Evolutionary conservation across 2,113 vertebrate genomes (phyloP), one percentile per base, ranked within the genome.

Genomic region (Rallus limicola): DNA sequence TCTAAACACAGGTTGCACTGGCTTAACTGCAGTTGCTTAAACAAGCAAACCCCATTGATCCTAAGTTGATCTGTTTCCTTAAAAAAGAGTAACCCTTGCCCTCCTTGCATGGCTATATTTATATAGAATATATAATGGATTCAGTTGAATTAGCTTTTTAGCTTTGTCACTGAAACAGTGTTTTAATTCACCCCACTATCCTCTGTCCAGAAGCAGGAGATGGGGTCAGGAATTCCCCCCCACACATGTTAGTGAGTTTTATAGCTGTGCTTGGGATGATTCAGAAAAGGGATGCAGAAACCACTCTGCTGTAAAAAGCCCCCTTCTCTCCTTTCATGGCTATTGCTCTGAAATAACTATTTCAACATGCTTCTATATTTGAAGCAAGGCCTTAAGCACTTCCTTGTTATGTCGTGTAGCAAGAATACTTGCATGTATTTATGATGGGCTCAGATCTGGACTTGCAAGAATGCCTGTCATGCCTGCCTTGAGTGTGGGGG

Each of bases 11-110:
- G 26, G 55, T 77, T 94, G 71, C 36, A 36, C 63, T 74, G 87
- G n/a, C 85, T 90, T 91, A 95, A 80, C 63, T 91, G 89, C 53
- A 74, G 25, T 76, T 90, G 31, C 78, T 82, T 90, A 87, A 93
- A 79, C 62, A 87, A 92, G 76, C 40, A 86, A 94, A 70, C 29
- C 12, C 16, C 84, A 72, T 89, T 89, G 87, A 93, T 88, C 42
- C 50, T 77, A 52, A 82, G 90, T 94, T 77, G 90, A 87, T 96
- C 64, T 56, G 23, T 63, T 81, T 26, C 44, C 55, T 71, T 90
- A 62, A 95, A 97, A 94, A 40, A 79, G 38, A 58, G 19, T 74
- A 72, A 65, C 28, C 44, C 9, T 65, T 92, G 74, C 11, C 17
- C 13, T 75, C 63, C 23, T 90, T 70, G 67, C 0, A 0, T 74